Percentiles rank a stretch among this genome's conserved stretches.
These are phyloP conservation scores for Parthenolecanium corni DNA, from an alignment of 2,888 invertebrate species.

Conservation along the genomic window DNA sequence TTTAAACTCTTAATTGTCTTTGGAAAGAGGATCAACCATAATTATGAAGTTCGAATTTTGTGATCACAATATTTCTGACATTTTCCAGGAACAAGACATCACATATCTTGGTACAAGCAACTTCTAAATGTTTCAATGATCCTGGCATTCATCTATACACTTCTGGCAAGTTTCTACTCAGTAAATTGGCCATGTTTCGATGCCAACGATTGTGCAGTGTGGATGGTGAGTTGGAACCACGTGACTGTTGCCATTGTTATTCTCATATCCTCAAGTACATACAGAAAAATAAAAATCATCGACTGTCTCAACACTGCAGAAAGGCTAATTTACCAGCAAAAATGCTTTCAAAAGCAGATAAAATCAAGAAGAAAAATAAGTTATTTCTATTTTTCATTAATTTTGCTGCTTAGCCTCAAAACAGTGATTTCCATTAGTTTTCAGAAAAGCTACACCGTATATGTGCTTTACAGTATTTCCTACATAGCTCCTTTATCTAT, in stretches of 20 bases:
- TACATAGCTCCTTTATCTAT: slow-evolving; percentile 3
- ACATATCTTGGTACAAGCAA: neutral
- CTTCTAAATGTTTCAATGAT: neutral
- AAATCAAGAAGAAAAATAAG: neutral
- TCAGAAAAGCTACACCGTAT: neutral
- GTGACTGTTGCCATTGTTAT: slow-evolving; percentile 6
- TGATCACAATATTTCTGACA: too few species aligned
- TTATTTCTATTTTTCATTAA: neutral
- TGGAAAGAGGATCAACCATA: too few species aligned
- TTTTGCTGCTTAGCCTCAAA: neutral
- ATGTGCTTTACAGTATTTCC: slow-evolving; percentile 6
- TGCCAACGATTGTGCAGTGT: slow-evolving; percentile 18
- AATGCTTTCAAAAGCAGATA: neutral
- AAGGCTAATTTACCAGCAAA: neutral
- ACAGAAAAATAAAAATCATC: neutral
- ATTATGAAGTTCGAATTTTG: too few species aligned
- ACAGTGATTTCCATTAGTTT: neutral
- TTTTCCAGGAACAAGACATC: too few species aligned
- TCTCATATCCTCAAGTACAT: neutral
- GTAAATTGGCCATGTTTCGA: slow-evolving; percentile 19
- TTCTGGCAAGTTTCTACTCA: neutral
- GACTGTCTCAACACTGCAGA: neutral
- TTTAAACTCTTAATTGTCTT: too few species aligned
- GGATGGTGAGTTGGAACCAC: slow-evolving; percentile 19
- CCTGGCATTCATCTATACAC: neutral